Conservation (phyloP, 2,797 vertebrate species). For the Rhabdomys pumilio region DNA sequence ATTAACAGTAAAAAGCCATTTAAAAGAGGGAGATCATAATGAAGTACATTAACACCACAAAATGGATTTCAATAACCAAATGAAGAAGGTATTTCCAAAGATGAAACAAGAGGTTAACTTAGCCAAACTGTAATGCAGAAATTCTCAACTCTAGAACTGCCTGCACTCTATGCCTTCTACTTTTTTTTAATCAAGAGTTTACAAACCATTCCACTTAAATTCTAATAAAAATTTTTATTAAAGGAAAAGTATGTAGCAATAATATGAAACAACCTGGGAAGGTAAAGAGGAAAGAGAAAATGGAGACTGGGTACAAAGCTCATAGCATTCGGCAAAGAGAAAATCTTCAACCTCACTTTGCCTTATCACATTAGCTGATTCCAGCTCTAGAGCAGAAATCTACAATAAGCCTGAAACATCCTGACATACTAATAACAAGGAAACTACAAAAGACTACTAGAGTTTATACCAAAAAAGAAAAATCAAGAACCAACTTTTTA, state of each 20-base stretch:
- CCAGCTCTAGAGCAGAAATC: conserved; percentile 30
- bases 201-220: conserved; percentile 35
- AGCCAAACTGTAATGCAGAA: conserved; percentile 43
- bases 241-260: not conserved
- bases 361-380: conserved; percentile 50
- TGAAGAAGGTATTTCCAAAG: conserved; percentile 25
- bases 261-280: conserved; percentile 13
- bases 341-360: conserved; percentile 32
- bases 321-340: conserved; percentile 6
- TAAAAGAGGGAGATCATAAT: conserved; percentile 52
- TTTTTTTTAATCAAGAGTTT: not conserved
- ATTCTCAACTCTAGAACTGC: conserved; percentile 1
- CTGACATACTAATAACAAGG: not conserved
- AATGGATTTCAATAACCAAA: conserved; percentile 54
- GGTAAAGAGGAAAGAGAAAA: conserved; percentile 34
- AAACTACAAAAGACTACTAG: conserved; percentile 22
- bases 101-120: conserved; percentile 62
- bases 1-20: conserved; percentile 39
- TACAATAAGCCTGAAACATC: conserved; percentile 3
- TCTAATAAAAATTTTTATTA: conserved; percentile 7
- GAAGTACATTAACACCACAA: conserved; percentile 40
- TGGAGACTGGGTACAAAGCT: not conserved
- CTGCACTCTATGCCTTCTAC: not conserved
- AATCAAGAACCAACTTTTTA: conserved; percentile 21
- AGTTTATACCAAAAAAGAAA: not conserved